Percentiles rank a stretch among this genome's conserved stretches.
Evolutionary conservation across 2,797 vertebrate genomes (phyloP).

Genomic region (Buceros bicornis): DNA sequence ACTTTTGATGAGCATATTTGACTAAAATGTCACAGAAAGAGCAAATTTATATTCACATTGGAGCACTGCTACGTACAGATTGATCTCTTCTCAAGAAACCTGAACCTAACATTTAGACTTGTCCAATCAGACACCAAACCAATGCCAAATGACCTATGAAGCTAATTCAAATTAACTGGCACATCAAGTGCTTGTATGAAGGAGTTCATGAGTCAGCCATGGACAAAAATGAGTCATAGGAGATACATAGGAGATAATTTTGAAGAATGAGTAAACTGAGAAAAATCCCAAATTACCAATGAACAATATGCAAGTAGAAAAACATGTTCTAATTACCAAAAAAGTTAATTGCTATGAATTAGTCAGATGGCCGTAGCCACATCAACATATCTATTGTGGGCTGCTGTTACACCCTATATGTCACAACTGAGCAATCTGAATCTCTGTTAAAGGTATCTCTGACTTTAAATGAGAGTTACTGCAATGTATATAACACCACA

Average conservation of each 20-base stretch:
- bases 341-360: conserved; percentile 50
- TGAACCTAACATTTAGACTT: neutral
- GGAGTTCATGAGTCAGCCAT: conserved; percentile 22
- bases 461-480: conserved; percentile 16
- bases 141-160: neutral
- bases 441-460: conserved; percentile 25
- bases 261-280: conserved; percentile 57
- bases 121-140: neutral
- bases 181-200: conserved; percentile 6
- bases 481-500: neutral
- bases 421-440: conserved; percentile 7
- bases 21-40: neutral
- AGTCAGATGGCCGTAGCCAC: conserved; percentile 49
- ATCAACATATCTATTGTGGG: conserved; percentile 29
- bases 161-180: neutral
- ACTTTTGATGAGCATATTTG: neutral
- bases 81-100: neutral
- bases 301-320: conserved; percentile 55
- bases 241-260: conserved; percentile 31
- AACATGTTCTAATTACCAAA: conserved; percentile 53
- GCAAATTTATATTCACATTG: neutral
- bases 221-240: conserved; percentile 60
- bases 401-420: conserved; percentile 21
- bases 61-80: neutral
- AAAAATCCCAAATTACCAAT: conserved; percentile 47